Evolutionary conservation across 2,113 vertebrate species (phyloP), one percentile per base, ranked within the genome.

Genomic region (Mustelus asterias): DNA sequence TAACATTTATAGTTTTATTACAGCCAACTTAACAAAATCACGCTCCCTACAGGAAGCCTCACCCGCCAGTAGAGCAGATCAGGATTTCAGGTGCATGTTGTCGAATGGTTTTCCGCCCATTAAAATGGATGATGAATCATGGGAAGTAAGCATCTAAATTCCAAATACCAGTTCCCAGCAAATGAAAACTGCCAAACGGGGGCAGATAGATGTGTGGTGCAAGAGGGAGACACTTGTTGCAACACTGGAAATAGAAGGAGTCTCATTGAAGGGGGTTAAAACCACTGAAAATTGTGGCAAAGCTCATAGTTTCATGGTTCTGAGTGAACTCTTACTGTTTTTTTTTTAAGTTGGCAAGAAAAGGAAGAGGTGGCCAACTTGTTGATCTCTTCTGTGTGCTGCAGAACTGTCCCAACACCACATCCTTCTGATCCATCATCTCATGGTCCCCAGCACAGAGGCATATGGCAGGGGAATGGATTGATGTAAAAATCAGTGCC

Each of bases 1-100:
- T 93, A 93, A 93, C 89, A 67, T 93, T 93, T 93, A 65, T 93
- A 93, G 67, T 65, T 93, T 93, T 93, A 93, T 65, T 65, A 93
- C 33, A 5, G 89, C 89, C 89, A 93, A 93, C 37, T 93, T 93
- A 20, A 65, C 89, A 93, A 37, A 93, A 93, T 93, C 60, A 44
- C 33, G 58, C 33, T 93, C 60, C 60, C 60, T 44, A 18, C 89
- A 93, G 89, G 89, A 33, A 92, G 29, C 58, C 16, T 65, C 33
- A n/a, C 29, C 13, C 29, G 58, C 89, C 54, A 60, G 18, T 92
- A 65, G 29, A 63, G 14, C 33, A 65, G 89, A 60, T 18, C 60
- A 37, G 58, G 60, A 65, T 65, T 93, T 65, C 89, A 93, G 89
- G 29, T 16, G 60, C 60, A 63, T 65, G 60, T 3, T 93, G 0